Evolutionary conservation across 2,888 invertebrate species (phyloP), one percentile per base, ranked within the genome.

Genomic region (Spodoptera littoralis): DNA sequence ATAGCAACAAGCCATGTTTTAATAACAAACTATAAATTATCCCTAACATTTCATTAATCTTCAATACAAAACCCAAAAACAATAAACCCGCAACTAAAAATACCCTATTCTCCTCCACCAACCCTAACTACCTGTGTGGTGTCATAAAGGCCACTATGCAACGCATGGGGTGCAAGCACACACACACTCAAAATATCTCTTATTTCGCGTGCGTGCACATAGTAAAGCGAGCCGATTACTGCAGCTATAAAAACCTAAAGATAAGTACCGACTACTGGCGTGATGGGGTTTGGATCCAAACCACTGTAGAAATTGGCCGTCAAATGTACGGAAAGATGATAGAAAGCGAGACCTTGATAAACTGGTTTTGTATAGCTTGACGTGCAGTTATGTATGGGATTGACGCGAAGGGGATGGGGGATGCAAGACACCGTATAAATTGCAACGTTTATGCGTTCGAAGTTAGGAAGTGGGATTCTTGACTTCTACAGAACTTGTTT

Each of bases 81-180:
- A 36, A 36, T 6, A 36, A 30, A 30, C 30, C 6, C 9, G 0
- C 45, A 0, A 8, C 8, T 12, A n/a, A 4, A 45, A 36, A 42
- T 49, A 30, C 41, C 42, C 54, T 13, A 27, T 53, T 56, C 45
- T 45, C n/a, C 41, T 18, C 1, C 24, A 71, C 57, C 80, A 84
- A 61, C 70, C 76, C 71, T 81, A 67, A 52, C 12, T 73, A 81
- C 75, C 78, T 80, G 79, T 80, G 77, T 77, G 66, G 78, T 60
- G 70, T 80, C 76, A 74, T 80, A 76, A 70, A 80, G 70, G 78
- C 80, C 76, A 82, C 77, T 77, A 70, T 77, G 70, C 79, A 78
- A 62, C 47, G 60, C 65, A 62, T 64, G 63, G 76, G 77, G 72
- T 83, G 82, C 79, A 81, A 49, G 53, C 66, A 69, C 65, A 67